Evolutionary conservation across 2,888 invertebrate species (phyloP).

Genomic region (Patella ulyssiponensis): DNA sequence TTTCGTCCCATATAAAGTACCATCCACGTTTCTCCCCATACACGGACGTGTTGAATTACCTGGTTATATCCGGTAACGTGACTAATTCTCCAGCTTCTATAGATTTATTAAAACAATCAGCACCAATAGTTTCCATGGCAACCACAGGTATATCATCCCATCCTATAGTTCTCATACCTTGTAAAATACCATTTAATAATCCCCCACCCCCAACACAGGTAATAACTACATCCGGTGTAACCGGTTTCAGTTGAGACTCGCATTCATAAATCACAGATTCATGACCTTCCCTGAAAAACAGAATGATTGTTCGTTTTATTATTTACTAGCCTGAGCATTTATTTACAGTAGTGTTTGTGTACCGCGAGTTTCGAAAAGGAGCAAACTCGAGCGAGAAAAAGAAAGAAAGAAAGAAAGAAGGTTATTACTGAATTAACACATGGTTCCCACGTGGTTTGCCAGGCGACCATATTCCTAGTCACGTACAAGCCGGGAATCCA

Average conservation of each 20-base stretch:
- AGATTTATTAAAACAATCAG: slow-evolving; percentile 72
- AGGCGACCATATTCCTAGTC: too few species aligned
- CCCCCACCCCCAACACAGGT: slow-evolving; percentile 75
- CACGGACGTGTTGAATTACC: slow-evolving; percentile 50
- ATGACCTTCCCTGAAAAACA: slow-evolving; percentile 72
- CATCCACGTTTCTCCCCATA: too few species aligned
- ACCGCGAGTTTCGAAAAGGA: too few species aligned
- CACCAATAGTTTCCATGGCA: slow-evolving; percentile 68
- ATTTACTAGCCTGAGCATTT: too few species aligned
- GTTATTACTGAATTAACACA: too few species aligned
- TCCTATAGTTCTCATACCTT: slow-evolving; percentile 66
- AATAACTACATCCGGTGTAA: slow-evolving; percentile 72
- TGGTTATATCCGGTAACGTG: slow-evolving; percentile 71
- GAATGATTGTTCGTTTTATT: too few species aligned
- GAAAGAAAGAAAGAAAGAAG: too few species aligned
- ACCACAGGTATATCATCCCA: slow-evolving; percentile 64
- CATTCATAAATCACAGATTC: slow-evolving; percentile 72
- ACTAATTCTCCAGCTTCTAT: slow-evolving; percentile 70
- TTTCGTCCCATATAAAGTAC: too few species aligned
- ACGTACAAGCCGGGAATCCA: too few species aligned
- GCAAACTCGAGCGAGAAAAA: too few species aligned
- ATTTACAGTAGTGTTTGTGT: too few species aligned
- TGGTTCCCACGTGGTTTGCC: too few species aligned
- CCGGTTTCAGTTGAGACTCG: slow-evolving; percentile 64
- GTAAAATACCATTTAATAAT: slow-evolving; percentile 70